Percentiles rank a stretch among this genome's conserved stretches.
Conservation (phyloP, 2,888 invertebrate genomes). For the Cheilosia urbana region DNA sequence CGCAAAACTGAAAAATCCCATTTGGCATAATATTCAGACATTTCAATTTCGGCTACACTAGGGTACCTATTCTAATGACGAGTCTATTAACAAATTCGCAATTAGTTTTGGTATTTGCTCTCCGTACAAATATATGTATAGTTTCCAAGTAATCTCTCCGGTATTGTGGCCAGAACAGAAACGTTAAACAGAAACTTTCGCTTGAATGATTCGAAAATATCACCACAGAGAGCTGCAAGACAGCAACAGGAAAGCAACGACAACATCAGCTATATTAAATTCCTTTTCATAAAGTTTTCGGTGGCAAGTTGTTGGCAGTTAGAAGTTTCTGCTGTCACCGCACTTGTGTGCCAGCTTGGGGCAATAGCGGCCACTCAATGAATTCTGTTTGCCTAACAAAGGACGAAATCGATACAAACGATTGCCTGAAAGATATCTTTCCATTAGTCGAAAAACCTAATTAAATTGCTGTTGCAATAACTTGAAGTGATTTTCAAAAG, state of each 20-base stretch:
- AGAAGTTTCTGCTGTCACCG: conserved; percentile 34
- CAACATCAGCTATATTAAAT: conserved; percentile 25
- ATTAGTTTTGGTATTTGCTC: conserved; percentile 31
- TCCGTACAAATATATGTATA: background rate
- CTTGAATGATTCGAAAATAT: conserved; percentile 42
- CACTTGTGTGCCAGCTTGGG: background rate
- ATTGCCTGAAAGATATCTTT: too few species aligned
- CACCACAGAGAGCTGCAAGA: conserved; percentile 25
- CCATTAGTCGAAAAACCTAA: too few species aligned
- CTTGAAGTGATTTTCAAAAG: too few species aligned
- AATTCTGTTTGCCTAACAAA: background rate
- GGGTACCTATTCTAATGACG: conserved; percentile 23
- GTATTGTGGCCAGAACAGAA: conserved; percentile 21
- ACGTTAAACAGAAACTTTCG: conserved; percentile 29
- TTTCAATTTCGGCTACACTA: conserved; percentile 2
- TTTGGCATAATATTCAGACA: background rate
- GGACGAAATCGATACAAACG: background rate
- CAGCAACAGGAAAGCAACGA: background rate
- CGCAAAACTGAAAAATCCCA: background rate
- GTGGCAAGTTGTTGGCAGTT: conserved; percentile 18
- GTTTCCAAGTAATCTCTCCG: conserved; percentile 22
- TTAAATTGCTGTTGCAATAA: too few species aligned
- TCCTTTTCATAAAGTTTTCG: conserved; percentile 46
- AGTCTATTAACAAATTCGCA: conserved; percentile 38
- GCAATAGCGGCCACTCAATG: conserved; percentile 16